Base-by-base conservation (phyloP, 1,140 invertebrate genomes). In the Drosophila athabasca region DNA sequence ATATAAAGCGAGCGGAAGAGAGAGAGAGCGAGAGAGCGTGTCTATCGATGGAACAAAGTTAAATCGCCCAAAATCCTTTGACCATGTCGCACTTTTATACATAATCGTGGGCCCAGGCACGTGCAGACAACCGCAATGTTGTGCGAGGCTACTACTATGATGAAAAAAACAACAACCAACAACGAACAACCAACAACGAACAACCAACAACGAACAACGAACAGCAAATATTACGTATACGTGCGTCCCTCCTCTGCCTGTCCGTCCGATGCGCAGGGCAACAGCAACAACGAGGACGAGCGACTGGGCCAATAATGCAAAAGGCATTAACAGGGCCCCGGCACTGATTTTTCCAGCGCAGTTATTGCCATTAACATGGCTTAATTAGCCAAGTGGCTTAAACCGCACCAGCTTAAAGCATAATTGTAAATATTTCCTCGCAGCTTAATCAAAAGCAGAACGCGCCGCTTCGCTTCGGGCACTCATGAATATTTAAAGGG, bases 381-480 rank as follows among this genome's bases (percentile, higher is more conserved):
- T 83, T 84, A 85, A 84, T 85, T 85, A 85, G 75, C 66, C 22
- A 76, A 79, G 55, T 79, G 70, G 79, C 68, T 82, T 76, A 83
- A 77, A 78, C 55, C 61, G 44, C 62, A 61, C 44, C 51, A 67
- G 74, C 74, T 87, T 78, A 76, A 83, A 87, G 75, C 65, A 62
- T 79, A 70, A 84, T 79, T 76, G 72, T 57, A 82, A 78, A 79
- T 75, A 70, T 80, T 64, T 69, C 53, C 79, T 45, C 54, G 11
- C 35, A 39, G 17, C 54, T 55, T 48, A 60, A 55, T 45, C 59
- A 46, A 58, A 48, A n/a, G 17, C 48, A 45, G 22, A 46, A 26
- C 39, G 11, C 8, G 13, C 17, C 2, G 22, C 60, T 52, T 1
- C 35, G 11, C 60, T 52, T 4, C 35, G 11, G 31, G 22, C 29